A percentile compares a stretch with the other conserved stretches of the same genome.
phyloP scores from a whole-genome alignment of 1,140 invertebrate genomes.

The Chironomus striatipennis region DNA sequence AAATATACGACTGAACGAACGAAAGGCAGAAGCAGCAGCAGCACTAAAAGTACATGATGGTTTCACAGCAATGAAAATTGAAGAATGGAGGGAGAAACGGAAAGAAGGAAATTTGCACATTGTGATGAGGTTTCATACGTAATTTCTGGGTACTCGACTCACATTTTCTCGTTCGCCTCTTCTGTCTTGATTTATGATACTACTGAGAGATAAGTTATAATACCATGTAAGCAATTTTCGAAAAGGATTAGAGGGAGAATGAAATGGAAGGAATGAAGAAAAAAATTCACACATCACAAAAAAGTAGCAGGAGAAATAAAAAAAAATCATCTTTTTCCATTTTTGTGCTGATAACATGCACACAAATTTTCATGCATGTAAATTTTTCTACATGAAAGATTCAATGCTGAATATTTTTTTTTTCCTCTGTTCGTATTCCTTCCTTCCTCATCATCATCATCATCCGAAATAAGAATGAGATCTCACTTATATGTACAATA shows the following conservation, averaged over 20 bases:
- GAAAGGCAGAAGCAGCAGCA: no score
- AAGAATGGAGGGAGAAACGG: neutral
- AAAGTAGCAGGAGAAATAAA: neutral
- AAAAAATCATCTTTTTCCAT: neutral
- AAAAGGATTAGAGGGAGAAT: neutral
- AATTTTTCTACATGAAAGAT: neutral
- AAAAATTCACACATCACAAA: neutral
- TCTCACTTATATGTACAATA: neutral
- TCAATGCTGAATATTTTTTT: neutral
- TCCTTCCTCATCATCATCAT: neutral
- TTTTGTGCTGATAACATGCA: neutral
- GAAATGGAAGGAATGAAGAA: neutral
- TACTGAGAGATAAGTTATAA: constrained; percentile 9
- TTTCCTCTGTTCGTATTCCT: neutral
- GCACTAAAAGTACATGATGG: no score
- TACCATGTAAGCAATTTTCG: constrained; percentile 7
- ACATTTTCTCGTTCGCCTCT: neutral
- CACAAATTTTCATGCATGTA: constrained; percentile 6
- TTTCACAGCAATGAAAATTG: neutral
- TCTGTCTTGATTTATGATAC: constrained; percentile 8
- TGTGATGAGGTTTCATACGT: neutral
- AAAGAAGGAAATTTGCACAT: neutral
- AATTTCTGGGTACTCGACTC: neutral
- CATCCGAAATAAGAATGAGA: constrained; percentile 12
- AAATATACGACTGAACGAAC: no score